Evolutionary conservation across 2,888 invertebrate species (phyloP), one percentile per base, ranked within the genome.

Genomic region (Patella ulyssiponensis): DNA sequence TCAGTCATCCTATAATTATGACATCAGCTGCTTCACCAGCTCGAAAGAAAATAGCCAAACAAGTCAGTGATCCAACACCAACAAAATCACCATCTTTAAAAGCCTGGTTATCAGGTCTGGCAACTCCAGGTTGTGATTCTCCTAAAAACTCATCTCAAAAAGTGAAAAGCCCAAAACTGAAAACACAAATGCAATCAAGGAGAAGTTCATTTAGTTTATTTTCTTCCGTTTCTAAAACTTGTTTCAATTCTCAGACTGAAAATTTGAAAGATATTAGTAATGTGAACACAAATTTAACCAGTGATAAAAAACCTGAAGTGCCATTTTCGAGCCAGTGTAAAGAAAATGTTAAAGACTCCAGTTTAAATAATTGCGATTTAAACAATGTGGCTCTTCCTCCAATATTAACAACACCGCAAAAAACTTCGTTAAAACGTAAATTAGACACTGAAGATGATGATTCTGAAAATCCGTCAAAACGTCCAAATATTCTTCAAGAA

Each of bases 61-160:
- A 73, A 72, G 73, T 70, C 27, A 58, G 5, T 64, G 76, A 11
- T 52, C 58, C 5, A 53, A 76, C 1, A 52, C 80, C 14, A 69
- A 79, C 80, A 20, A 73, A 77, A 7, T 85, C 86, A 14, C 85
- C 86, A 11, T 85, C 86, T 11, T 84, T 86, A 71, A 84, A 84
- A 77, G 76, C 80, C 51, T 86, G 85, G 85, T 74, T 86, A 7
- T 84, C 80, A 71, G 81, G 82, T 51, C 80, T 80, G 75, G 78
- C 80, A 51, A 82, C 78, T 78, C 78, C 77, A 52, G n/a, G 78
- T 9, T 33, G 20, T 54, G 56, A 74, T 52, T 71, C 14, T 17
- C 70, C 17, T 20, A 27, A 70, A 20, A 52, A 58, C 20, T 20
- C 14, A 53, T 70, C 73, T 54, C 52, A 69, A 17, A 76, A 58